Base-by-base conservation (phyloP, 2,797 vertebrate genomes). In the Acrossocheilus fasciatus region DNA sequence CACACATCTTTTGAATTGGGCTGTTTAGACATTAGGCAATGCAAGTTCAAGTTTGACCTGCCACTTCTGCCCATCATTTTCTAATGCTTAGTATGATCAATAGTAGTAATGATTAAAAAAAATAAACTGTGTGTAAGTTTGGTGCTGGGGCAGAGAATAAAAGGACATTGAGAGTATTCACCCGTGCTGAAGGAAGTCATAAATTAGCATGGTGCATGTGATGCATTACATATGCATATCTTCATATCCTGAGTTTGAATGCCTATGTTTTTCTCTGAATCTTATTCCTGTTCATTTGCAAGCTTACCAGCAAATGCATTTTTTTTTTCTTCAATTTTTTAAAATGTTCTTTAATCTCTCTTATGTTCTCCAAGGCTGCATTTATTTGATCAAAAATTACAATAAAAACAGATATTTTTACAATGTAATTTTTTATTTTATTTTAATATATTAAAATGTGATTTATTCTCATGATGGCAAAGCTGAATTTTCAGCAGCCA, bases 101-200 rank as follows among this genome's bases (percentile, higher is more conserved):
- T 26, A 64, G 0, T 62, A 64, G n/a, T 64, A 62, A 79, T 72
- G 50, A 52, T 75, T 4, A 20, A 50, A 52, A 76, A 73, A 47
- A 57, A 62, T 0, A 34, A 17, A 36, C 15, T 59, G n/a, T 54
- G 6, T 52, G 6, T n/a, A n/a, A 23, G 18, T 4, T 41, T 3
- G 57, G 20, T 14, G 34, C 47, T 41, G 17, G 62, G 39, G 45
- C 39, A 59, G 64, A 47, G 41, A 86, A 86, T 76, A 64, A 69
- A 86, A 45, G 82, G 30, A 79, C 75, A 87, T 62, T 72, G 10
- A 84, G 41, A 50, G 45, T 78, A 36, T 84, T 84, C 34, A 68
- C 47, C 20, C 66, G 62, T 66, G 64, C 69, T 80, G 43, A 73
- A 72, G 81, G 41, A 83, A 80, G 52, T 80, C 84, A 85, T 70